Evolutionary conservation across 2,888 invertebrate species (phyloP).

Genomic region (Pherbina coryleti): DNA sequence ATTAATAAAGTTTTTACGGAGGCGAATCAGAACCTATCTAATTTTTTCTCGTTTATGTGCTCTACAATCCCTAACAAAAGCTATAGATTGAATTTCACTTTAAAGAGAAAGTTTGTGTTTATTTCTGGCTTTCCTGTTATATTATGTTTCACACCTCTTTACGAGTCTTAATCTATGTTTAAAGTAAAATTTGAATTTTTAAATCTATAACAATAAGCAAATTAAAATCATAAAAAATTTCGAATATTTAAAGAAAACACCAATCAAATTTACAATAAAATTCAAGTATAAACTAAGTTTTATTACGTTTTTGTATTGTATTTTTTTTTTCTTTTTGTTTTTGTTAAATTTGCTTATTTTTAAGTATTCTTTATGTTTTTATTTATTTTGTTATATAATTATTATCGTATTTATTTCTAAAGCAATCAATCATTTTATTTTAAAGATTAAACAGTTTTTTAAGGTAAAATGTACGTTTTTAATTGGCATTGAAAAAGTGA

Average conservation of each 20-base stretch:
- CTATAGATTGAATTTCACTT: too few species aligned
- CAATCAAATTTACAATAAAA: constrained; percentile 32
- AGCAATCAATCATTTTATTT: constrained; percentile 21
- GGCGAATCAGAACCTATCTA: too few species aligned
- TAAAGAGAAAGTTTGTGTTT: too few species aligned
- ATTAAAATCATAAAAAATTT: constrained; percentile 12
- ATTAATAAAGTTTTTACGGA: too few species aligned
- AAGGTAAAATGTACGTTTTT: constrained; percentile 15
- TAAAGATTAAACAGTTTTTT: constrained; percentile 28
- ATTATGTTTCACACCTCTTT: too few species aligned
- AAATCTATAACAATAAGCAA: constrained; percentile 14
- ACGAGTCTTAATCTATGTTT: constrained; percentile 27
- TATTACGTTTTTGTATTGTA: constrained; percentile 31
- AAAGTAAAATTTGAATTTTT: constrained; percentile 23
- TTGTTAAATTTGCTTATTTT: constrained; percentile 25
- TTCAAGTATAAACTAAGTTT: constrained; percentile 35
- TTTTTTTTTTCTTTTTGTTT: neutral
- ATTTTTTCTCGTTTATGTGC: too few species aligned
- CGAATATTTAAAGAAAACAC: constrained; percentile 25
- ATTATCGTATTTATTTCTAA: constrained; percentile 30
- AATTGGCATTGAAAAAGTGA: constrained; percentile 30
- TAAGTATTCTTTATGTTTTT: constrained; percentile 28
- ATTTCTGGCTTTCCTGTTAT: too few species aligned
- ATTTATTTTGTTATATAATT: constrained; percentile 19
- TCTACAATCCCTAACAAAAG: too few species aligned